These are phyloP conservation scores for Pseudanteris insignis DNA, from an alignment of 2,888 invertebrate species.

Conservation along the genomic window DNA sequence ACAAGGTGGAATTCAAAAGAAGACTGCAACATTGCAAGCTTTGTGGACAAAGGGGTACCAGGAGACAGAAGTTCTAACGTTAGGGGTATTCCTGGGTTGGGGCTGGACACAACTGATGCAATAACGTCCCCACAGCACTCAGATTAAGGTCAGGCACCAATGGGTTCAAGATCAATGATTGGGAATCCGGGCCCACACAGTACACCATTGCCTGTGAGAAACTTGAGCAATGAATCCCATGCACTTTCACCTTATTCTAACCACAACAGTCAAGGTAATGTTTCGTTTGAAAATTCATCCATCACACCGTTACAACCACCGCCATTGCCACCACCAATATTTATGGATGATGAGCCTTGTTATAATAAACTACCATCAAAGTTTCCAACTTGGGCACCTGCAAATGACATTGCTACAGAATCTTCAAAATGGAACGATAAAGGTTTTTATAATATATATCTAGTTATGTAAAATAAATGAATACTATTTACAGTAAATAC, in stretches of 20 bases:
- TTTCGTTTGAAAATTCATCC: constrained; percentile 49
- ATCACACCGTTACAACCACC: constrained; percentile 62
- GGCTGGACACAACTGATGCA: constrained; percentile 56
- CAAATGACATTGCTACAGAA: constrained; percentile 57
- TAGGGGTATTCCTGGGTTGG: constrained; percentile 61
- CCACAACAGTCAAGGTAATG: constrained; percentile 61
- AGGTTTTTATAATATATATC: too few relatives aligned
- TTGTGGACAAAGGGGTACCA: constrained; percentile 70
- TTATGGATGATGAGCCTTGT: constrained; percentile 63
- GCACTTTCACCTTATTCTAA: constrained; percentile 63
- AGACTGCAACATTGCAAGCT: constrained; percentile 69
- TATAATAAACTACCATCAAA: constrained; percentile 66
- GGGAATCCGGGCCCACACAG: constrained; percentile 60
- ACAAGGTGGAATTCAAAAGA: too few relatives aligned
- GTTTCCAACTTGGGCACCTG: constrained; percentile 66
- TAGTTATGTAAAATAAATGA: too few relatives aligned
- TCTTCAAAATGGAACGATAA: constrained; percentile 61
- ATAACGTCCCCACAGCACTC: constrained; percentile 52
- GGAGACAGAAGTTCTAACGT: constrained; percentile 56
- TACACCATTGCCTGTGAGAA: constrained; percentile 57
- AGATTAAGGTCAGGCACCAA: constrained; percentile 67
- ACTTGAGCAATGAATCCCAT: constrained; percentile 57
- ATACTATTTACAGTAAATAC: not conserved
- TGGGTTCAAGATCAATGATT: constrained; percentile 32
- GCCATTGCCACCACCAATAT: constrained; percentile 64